phyloP scores from a whole-genome alignment of 2,113 vertebrate species.

The Strigops habroptila region DNA sequence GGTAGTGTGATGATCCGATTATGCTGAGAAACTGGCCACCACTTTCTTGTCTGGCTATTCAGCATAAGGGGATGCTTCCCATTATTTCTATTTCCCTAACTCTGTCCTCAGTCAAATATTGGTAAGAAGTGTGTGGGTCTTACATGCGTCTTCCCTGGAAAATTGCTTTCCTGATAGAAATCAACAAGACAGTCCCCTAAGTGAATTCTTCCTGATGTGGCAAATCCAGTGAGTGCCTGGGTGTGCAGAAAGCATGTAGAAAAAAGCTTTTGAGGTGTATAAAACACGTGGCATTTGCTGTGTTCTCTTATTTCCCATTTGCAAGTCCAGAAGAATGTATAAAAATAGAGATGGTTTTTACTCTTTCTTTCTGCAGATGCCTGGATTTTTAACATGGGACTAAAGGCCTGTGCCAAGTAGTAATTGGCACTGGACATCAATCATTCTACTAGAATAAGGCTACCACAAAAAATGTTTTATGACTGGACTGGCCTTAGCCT shows the following conservation, averaged over 20 bases:
- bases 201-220: background rate
- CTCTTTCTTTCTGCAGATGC: background rate
- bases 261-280: background rate
- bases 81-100: background rate
- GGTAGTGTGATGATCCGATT: background rate
- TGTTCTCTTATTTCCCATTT: background rate
- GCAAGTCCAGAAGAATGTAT: background rate
- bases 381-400: background rate
- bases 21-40: background rate
- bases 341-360: background rate
- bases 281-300: background rate
- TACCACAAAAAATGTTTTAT: background rate
- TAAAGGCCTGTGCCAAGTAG: background rate
- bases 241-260: background rate
- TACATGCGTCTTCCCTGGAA: background rate
- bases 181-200: background rate
- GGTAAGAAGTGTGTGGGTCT: background rate
- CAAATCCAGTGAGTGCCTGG: background rate
- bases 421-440: background rate
- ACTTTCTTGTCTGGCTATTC: background rate
- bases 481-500: background rate
- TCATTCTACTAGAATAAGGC: background rate
- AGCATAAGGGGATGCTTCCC: background rate
- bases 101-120: background rate
- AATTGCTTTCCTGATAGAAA: background rate